Percentiles rank a stretch among this genome's conserved stretches.
phyloP scores from a whole-genome alignment of 2,113 vertebrate genomes.

The Dasyprocta punctata region DNA sequence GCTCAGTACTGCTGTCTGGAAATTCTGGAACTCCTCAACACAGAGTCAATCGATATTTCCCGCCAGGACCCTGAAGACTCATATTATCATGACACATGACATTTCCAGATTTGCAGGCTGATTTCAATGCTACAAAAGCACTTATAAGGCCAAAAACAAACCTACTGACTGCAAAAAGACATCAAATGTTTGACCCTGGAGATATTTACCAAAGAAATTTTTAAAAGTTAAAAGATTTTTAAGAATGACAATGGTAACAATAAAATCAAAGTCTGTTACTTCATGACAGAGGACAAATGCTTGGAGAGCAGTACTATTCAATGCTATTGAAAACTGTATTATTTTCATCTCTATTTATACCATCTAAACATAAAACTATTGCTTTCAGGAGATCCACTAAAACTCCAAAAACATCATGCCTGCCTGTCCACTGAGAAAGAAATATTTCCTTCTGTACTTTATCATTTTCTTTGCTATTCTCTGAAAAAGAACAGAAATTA shows the following conservation, averaged over 20 bases:
- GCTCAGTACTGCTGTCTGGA: too few relatives aligned
- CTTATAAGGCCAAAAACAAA: neutral
- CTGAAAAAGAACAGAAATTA: neutral
- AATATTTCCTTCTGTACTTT: neutral
- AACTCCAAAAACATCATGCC: too few relatives aligned
- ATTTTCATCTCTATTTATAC: neutral
- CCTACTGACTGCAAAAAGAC: neutral
- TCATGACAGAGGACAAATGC: neutral
- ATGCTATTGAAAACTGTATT: neutral
- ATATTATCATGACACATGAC: too few relatives aligned
- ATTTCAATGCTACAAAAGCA: too few relatives aligned
- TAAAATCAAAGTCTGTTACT: neutral
- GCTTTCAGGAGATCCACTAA: too few relatives aligned
- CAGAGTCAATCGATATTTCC: fast-evolving
- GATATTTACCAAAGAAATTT: neutral
- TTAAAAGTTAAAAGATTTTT: neutral
- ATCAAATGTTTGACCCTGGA: neutral
- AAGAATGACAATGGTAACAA: neutral
- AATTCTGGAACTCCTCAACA: too few relatives aligned
- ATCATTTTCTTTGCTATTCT: neutral
- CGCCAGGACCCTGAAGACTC: too few relatives aligned
- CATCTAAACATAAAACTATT: neutral
- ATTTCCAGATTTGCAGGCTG: too few relatives aligned
- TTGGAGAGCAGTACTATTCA: neutral
- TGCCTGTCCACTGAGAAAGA: neutral